phyloP scores from a whole-genome alignment of 1,140 invertebrate genomes.

The Megalopta genalis region DNA sequence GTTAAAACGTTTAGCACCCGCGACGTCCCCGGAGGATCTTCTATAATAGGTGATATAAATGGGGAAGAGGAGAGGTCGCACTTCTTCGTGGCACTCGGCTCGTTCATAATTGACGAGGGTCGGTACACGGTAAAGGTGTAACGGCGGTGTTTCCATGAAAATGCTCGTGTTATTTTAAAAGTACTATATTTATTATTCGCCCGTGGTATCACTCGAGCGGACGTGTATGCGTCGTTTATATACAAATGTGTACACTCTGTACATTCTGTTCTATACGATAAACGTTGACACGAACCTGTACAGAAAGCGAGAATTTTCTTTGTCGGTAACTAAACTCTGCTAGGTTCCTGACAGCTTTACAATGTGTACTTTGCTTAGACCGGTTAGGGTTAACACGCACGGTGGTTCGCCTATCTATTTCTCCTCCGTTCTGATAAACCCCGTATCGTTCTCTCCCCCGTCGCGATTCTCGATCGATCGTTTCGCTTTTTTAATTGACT shows the following conservation, averaged over 20 bases:
- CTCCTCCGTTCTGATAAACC: background rate
- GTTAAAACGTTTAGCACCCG: background rate
- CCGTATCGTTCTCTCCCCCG: too few relatives aligned
- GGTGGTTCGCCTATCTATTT: conserved; percentile 8
- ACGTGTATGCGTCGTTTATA: conserved; percentile 65
- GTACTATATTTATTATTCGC: conserved; percentile 66
- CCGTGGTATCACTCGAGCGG: conserved; percentile 43
- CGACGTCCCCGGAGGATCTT: background rate
- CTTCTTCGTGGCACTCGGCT: background rate
- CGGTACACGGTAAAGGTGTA: background rate
- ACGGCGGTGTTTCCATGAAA: background rate
- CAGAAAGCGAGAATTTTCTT: conserved; percentile 59
- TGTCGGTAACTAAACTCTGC: conserved; percentile 33
- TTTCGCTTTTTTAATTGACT: conserved; percentile 62
- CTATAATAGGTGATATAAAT: background rate
- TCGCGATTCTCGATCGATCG: conserved; percentile 14
- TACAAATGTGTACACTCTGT: conserved; percentile 74
- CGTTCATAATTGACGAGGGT: conserved; percentile 1
- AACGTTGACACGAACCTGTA: conserved; percentile 66
- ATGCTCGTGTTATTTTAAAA: conserved; percentile 59
- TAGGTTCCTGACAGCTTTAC: conserved; percentile 33
- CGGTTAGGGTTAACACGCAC: conserved; percentile 31
- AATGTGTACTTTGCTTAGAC: conserved; percentile 22
- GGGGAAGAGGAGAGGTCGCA: background rate
- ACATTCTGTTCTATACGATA: conserved; percentile 59